These are phyloP conservation scores for Athene noctua DNA, from an alignment of 2,113 vertebrate genomes.

Conservation along the genomic window DNA sequence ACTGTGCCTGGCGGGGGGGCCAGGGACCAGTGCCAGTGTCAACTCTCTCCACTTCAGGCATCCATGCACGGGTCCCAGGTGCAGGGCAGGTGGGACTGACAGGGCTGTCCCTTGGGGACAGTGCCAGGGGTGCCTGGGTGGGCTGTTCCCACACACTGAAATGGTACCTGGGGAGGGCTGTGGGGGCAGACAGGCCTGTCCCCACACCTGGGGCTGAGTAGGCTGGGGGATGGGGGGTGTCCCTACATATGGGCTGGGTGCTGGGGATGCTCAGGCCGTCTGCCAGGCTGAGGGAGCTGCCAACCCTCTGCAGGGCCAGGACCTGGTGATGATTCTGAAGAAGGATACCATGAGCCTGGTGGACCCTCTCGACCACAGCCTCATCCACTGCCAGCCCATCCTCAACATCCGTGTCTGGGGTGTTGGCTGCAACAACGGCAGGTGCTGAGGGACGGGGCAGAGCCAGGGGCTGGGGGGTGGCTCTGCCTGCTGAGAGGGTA, in stretches of 20 bases:
- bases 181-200: not conserved
- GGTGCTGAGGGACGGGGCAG: conserved; percentile 64
- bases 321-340: conserved; percentile 95
- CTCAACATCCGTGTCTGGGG: conserved; percentile 97
- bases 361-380: conserved; percentile 88
- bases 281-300: not conserved
- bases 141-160: not conserved
- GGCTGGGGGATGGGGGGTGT: not conserved
- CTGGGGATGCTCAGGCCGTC: not conserved
- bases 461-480: not conserved
- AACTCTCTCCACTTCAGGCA: not conserved
- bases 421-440: conserved; percentile 94
- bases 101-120: not conserved
- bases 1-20: accelerated
- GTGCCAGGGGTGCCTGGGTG: not conserved
- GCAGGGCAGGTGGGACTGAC: not conserved
- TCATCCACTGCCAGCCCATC: conserved; percentile 92
- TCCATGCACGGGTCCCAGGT: accelerated
- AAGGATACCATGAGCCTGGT: conserved; percentile 92
- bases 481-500: accelerated
- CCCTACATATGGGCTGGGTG: too few relatives aligned
- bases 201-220: accelerated
- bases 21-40: not conserved
- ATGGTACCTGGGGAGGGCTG: not conserved
- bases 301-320: conserved; percentile 79